Percentiles rank a stretch among this genome's conserved stretches.
Evolutionary conservation across 2,888 invertebrate genomes (phyloP).

Genomic region (Euplexia lucipara): DNA sequence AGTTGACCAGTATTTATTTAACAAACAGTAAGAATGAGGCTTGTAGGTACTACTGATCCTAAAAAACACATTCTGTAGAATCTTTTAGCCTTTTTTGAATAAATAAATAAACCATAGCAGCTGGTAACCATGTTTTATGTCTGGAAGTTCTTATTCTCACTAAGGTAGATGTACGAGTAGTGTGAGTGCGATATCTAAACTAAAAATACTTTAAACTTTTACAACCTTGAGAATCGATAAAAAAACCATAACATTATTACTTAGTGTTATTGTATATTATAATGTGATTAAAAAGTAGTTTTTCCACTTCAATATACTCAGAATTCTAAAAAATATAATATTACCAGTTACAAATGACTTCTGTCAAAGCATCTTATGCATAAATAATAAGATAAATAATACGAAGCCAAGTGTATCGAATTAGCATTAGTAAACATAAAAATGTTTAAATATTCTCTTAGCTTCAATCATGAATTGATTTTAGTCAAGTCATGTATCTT

Average conservation of each 20-base stretch:
- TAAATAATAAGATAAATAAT: slow-evolving; percentile 18
- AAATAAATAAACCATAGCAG: too few relatives aligned
- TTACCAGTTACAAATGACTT: slow-evolving; percentile 1
- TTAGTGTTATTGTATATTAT: not conserved
- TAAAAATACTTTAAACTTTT: not conserved
- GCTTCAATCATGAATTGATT: not conserved
- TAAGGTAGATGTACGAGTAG: too few relatives aligned
- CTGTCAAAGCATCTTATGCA: slow-evolving; percentile 6
- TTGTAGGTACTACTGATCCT: too few relatives aligned
- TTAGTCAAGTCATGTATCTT: not conserved
- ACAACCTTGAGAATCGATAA: slow-evolving; percentile 32
- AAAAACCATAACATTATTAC: slow-evolving; percentile 23
- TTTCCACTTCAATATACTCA: slow-evolving; percentile 16
- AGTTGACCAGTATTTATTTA: too few relatives aligned
- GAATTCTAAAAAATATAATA: not conserved
- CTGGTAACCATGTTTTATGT: too few relatives aligned
- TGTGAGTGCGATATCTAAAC: not conserved
- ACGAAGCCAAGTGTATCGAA: slow-evolving; percentile 12
- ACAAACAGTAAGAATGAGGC: too few relatives aligned
- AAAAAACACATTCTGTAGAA: too few relatives aligned
- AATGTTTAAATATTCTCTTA: not conserved
- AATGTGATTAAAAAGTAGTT: slow-evolving; percentile 27
- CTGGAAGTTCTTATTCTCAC: too few relatives aligned
- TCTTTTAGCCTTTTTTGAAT: too few relatives aligned
- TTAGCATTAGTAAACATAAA: slow-evolving; percentile 23